phyloP scores from a whole-genome alignment of 2,888 invertebrate species.

The Acrocera orbiculus region DNA sequence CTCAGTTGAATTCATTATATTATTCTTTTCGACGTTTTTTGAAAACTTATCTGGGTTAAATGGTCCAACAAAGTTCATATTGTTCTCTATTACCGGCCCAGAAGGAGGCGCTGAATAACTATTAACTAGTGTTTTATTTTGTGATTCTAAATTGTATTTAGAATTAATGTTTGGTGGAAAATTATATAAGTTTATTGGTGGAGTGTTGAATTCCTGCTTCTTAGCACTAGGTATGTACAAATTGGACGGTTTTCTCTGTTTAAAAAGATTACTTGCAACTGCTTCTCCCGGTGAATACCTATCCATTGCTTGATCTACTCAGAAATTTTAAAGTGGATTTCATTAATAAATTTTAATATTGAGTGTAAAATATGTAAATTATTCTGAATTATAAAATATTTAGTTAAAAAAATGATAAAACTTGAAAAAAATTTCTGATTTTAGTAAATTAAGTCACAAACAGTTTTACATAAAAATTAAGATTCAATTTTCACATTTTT shows the following conservation, averaged over 20 bases:
- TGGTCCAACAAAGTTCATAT: conserved; percentile 18
- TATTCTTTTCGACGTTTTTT: too few species aligned
- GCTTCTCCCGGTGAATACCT: conserved; percentile 27
- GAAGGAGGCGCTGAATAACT: conserved; percentile 27
- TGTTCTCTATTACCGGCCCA: conserved; percentile 15
- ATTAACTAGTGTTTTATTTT: conserved; percentile 17
- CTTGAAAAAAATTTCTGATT: too few species aligned
- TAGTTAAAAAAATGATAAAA: too few species aligned
- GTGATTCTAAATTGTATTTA: conserved; percentile 22
- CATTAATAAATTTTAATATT: too few species aligned
- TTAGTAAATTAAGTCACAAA: too few species aligned
- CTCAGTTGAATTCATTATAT: too few species aligned
- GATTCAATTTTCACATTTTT: too few species aligned
- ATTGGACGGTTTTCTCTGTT: conserved; percentile 14
- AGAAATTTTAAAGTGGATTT: too few species aligned
- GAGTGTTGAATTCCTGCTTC: background rate
- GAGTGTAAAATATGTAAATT: too few species aligned
- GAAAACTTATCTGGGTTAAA: conserved; percentile 15
- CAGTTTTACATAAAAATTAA: too few species aligned
- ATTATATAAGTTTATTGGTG: conserved; percentile 20
- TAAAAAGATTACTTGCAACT: conserved; percentile 19
- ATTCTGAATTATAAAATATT: too few species aligned
- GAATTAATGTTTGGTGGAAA: conserved; percentile 26
- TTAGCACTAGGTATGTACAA: conserved; percentile 8
- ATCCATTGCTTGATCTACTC: conserved; percentile 20